Conservation (phyloP, 2,888 invertebrate genomes). For the Drosophila ezoana region DNA sequence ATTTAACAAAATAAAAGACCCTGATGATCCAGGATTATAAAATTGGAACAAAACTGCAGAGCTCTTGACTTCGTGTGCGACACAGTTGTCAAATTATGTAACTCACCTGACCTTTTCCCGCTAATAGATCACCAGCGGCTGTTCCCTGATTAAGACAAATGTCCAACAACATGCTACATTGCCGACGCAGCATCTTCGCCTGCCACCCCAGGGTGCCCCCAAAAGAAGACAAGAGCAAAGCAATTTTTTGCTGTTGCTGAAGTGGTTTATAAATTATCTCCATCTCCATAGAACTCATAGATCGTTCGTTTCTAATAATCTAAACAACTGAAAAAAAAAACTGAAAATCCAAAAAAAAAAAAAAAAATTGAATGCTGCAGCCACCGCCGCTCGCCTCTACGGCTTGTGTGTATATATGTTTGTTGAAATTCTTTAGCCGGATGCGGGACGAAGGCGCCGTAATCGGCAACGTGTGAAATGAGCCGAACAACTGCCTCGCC, state of each 20-base stretch:
- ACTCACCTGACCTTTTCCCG: conserved; percentile 46
- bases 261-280: conserved; percentile 77
- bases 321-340: conserved; percentile 62
- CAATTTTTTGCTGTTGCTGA: conserved; percentile 39
- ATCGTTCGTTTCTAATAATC: conserved; percentile 69
- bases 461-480: conserved; percentile 66
- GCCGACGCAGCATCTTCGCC: conserved; percentile 2
- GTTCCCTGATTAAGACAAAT: conserved; percentile 64
- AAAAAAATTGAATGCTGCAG: conserved; percentile 16
- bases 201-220: neutral
- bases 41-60: neutral
- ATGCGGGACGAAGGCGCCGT: conserved; percentile 45
- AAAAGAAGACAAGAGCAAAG: conserved; percentile 27
- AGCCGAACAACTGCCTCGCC: conserved; percentile 59
- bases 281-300: conserved; percentile 52
- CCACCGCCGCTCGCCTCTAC: conserved; percentile 2
- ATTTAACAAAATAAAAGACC: too few species aligned
- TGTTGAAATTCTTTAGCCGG: conserved; percentile 38
- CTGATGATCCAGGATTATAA: conserved; percentile 1
- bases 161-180: conserved; percentile 44
- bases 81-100: conserved; percentile 26
- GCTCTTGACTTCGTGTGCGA: conserved; percentile 8
- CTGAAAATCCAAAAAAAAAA: conserved; percentile 20
- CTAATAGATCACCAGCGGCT: conserved; percentile 61
- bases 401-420: conserved; percentile 14